Base-by-base conservation (phyloP, 1,140 invertebrate species). In the Asobara japonica region DNA sequence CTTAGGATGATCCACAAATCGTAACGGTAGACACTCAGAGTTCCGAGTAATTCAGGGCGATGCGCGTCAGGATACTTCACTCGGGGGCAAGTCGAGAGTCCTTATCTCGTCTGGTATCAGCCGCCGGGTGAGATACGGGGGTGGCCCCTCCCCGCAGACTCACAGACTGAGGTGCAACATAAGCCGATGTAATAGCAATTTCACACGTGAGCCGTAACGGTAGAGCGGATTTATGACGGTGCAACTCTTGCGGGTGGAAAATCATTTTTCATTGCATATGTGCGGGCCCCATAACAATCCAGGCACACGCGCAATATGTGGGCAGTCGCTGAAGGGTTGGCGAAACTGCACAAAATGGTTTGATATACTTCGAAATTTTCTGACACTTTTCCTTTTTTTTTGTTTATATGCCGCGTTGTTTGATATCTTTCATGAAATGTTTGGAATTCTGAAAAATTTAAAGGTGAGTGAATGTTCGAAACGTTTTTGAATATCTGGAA, bases 161-260 rank as follows among this genome's bases (percentile, higher is more conserved):
- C 29, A 7, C 60, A 18, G 11, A 29, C 31, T 31, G 29, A 62
- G n/a, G 13, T 16, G n/a, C 5, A 31, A 33, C 60, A 18, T 56
- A 27, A 51, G 27, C 18, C 3, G 38, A 56, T 30, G 75, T 74
- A 78, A 78, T 75, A 74, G 73, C 67, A 72, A 79, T 79, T 78
- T 79, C 67, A 79, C 75, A 75, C 73, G 75, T 75, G 75, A 79
- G 61, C 66, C 69, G 30, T 56, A 72, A 76, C 69, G 60, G 51
- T 73, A 74, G 62, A 75, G 25, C 60, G 71, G 66, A 79, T 77
- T 76, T 79, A 79, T 72, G 70, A 70, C 67, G 56, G 45, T 73
- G 65, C 60, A 69, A 29, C 68, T 71, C 25, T 56, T 25, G 6
- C 27, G n/a, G 13, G 29, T 13, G 13, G 16, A 16, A 62, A 16